phyloP scores from a whole-genome alignment of 2,888 invertebrate species.

The Hipparchia sbordonii region DNA sequence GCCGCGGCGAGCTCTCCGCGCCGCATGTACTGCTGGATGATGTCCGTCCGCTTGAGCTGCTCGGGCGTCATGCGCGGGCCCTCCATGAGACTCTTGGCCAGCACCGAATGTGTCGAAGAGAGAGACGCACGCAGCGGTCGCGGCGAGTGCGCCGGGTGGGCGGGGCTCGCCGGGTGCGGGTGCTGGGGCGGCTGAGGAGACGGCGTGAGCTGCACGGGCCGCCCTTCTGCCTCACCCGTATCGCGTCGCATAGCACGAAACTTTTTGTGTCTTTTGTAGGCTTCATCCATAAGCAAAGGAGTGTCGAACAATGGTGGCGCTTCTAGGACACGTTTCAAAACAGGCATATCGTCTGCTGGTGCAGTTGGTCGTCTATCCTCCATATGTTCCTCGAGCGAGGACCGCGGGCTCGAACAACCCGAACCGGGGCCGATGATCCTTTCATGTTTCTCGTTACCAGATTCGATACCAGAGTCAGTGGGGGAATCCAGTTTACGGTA shows the following conservation, averaged over 20 bases:
- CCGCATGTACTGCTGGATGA: conserved; percentile 96
- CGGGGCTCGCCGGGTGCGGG: conserved; percentile 71
- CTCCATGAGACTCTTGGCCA: conserved; percentile 95
- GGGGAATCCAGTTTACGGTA: conserved; percentile 95
- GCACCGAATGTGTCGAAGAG: conserved; percentile 93
- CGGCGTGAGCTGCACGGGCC: conserved; percentile 70
- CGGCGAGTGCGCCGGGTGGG: conserved; percentile 79
- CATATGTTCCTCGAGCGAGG: conserved; percentile 90
- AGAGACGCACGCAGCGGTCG: conserved; percentile 83
- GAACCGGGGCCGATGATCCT: conserved; percentile 86
- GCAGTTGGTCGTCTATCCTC: conserved; percentile 83
- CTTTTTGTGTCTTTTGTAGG: conserved; percentile 97
- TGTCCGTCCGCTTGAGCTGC: conserved; percentile 95
- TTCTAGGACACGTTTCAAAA: conserved; percentile 94
- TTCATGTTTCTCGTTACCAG: conserved; percentile 94
- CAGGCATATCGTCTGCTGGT: conserved; percentile 95
- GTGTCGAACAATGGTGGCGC: conserved; percentile 96
- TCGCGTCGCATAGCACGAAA: conserved; percentile 94
- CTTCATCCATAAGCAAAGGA: conserved; percentile 95
- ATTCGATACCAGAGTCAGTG: conserved; percentile 96
- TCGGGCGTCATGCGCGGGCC: conserved; percentile 97
- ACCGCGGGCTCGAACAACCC: conserved; percentile 93
- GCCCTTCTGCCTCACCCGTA: conserved; percentile 88
- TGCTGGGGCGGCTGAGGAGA: conserved; percentile 81
- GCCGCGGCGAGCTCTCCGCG: conserved; percentile 84